Evolutionary conservation across 2,797 vertebrate species (phyloP).

Genomic region (Ispidina lecontei): DNA sequence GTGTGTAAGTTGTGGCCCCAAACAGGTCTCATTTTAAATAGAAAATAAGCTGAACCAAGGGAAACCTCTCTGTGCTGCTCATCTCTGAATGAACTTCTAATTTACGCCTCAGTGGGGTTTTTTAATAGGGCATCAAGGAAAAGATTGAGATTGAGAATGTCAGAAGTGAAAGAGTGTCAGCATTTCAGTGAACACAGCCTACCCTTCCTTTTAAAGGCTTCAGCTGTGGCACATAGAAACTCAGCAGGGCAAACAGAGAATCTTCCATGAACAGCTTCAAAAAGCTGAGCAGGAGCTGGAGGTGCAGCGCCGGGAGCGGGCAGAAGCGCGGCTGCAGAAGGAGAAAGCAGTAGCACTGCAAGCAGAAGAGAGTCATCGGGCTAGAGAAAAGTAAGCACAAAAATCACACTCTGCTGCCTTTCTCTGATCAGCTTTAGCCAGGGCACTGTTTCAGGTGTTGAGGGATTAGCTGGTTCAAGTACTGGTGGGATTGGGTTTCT

Average conservation of each 20-base stretch:
- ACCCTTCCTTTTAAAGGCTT: conserved; percentile 45
- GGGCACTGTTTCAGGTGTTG: not conserved
- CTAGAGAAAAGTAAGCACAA: conserved; percentile 76
- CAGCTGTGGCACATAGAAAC: conserved; percentile 82
- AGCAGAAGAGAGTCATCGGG: conserved; percentile 62
- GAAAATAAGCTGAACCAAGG: not conserved
- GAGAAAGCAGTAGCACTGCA: conserved; percentile 74
- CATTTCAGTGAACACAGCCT: not conserved
- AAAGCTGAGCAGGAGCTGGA: conserved; percentile 74
- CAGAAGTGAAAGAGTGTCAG: not conserved
- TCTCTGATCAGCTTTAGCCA: not conserved
- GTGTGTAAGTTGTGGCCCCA: not conserved
- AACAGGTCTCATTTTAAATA: not conserved
- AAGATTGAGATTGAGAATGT: not conserved
- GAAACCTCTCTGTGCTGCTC: not conserved
- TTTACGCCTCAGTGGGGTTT: not conserved
- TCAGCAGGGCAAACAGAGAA: conserved; percentile 76
- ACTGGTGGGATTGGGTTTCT: not conserved
- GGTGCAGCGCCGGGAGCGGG: conserved; percentile 56
- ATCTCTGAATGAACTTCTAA: not conserved
- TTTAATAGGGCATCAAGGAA: not conserved
- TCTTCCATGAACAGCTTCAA: conserved; percentile 60
- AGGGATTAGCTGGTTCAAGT: not conserved
- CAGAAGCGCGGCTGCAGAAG: conserved; percentile 66
- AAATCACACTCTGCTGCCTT: not conserved